These are phyloP conservation scores for Oxygymnocypris stewartii DNA, from an alignment of 2,113 vertebrate genomes.

Conservation along the genomic window DNA sequence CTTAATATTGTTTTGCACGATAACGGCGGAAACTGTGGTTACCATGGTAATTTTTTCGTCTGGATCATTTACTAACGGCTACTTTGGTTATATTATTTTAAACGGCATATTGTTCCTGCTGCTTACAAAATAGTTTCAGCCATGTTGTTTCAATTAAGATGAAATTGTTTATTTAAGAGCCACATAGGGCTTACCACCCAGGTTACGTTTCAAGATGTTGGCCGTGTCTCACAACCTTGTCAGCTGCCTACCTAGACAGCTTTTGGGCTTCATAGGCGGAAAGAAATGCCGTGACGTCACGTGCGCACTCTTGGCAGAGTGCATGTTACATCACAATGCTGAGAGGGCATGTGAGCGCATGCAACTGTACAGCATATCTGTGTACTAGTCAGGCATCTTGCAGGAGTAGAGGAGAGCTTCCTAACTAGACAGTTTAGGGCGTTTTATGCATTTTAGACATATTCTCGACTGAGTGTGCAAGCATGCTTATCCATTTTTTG, in stretches of 20 bases:
- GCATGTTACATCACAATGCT: conserved; percentile 19
- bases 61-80: background rate
- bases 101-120: background rate
- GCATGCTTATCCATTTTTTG: background rate
- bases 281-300: conserved; percentile 23
- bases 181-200: conserved; percentile 8
- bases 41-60: conserved; percentile 18
- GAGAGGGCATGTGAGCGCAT: conserved; percentile 13
- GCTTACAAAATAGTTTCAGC: background rate
- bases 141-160: conserved; percentile 36
- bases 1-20: background rate
- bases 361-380: background rate
- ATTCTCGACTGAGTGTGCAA: background rate
- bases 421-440: background rate
- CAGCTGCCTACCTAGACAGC: background rate
- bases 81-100: background rate
- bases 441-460: background rate
- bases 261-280: background rate
- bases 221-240: background rate
- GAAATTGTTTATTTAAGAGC: conserved; percentile 34
- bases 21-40: conserved; percentile 5
- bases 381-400: background rate
- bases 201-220: conserved; percentile 15
- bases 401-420: background rate
- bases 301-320: background rate